These are phyloP conservation scores for Petroica traversi DNA, from an alignment of 2,113 vertebrate genomes.

Conservation along the genomic window DNA sequence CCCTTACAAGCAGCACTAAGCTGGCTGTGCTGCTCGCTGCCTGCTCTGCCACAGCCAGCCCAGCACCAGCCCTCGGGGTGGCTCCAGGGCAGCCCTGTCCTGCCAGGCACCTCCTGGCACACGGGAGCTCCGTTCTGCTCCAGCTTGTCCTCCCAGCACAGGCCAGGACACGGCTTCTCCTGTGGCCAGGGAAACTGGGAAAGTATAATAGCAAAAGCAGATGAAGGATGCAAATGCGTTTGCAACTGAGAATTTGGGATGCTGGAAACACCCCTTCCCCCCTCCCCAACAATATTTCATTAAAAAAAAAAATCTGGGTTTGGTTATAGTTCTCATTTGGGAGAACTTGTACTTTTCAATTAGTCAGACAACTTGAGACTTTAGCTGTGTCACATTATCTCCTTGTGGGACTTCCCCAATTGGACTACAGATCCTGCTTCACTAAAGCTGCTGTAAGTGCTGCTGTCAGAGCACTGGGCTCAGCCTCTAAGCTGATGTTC, in stretches of 20 bases:
- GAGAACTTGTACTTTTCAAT: neutral
- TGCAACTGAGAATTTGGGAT: neutral
- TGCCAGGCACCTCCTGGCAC: neutral
- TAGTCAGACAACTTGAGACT: neutral
- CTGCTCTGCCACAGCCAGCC: neutral
- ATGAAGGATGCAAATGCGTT: accelerated
- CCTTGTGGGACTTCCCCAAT: neutral
- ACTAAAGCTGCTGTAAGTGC: neutral
- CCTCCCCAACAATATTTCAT: neutral
- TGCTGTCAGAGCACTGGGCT: neutral
- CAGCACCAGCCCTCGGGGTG: neutral
- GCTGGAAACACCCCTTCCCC: accelerated
- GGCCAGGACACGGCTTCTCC: neutral
- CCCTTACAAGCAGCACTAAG: neutral
- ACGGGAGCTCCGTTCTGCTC: neutral
- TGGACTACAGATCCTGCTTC: neutral
- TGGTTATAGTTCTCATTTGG: neutral
- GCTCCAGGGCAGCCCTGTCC: neutral
- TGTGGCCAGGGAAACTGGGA: neutral
- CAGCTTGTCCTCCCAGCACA: neutral
- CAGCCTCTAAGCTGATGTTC: neutral
- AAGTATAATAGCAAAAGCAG: neutral
- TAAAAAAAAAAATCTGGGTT: neutral
- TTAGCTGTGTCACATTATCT: neutral
- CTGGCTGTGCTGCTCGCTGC: neutral